Percentiles rank a stretch among this genome's conserved stretches.
These are phyloP conservation scores for Caenorhabditis sp. DNA, from an alignment of 2,888 invertebrate species.

Conservation along the genomic window DNA sequence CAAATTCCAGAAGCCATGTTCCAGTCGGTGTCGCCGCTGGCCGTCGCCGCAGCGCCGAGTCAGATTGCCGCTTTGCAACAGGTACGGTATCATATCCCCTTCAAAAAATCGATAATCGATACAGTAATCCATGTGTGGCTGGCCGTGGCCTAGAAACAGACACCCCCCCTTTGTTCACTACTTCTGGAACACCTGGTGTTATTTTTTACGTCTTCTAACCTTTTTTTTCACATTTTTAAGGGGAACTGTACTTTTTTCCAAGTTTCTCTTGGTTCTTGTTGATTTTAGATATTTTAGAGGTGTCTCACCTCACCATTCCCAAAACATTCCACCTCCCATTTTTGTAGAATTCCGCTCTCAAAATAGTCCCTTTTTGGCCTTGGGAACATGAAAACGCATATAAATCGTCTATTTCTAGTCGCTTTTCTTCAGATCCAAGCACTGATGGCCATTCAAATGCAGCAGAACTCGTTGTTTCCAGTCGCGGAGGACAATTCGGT, in stretches of 20 bases:
- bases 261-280: too few species aligned
- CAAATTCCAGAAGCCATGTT: conserved; percentile 55
- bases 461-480: conserved; percentile 33
- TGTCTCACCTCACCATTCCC: neutral
- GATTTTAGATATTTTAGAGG: too few species aligned
- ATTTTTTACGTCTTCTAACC: too few species aligned
- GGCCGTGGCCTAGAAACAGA: too few species aligned
- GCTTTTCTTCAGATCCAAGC: conserved; percentile 40
- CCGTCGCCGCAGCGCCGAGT: conserved; percentile 24
- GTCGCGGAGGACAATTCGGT: conserved; percentile 30
- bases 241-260: too few species aligned
- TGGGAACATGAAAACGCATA: neutral
- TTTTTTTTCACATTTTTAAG: too few species aligned
- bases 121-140: too few species aligned
- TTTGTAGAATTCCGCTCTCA: neutral
- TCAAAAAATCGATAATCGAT: too few species aligned
- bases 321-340: neutral
- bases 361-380: neutral
- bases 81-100: too few species aligned
- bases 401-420: neutral
- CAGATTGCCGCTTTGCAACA: conserved; percentile 45
- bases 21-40: conserved; percentile 47
- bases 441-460: conserved; percentile 46
- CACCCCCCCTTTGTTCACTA: too few species aligned
- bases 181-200: too few species aligned